Percentiles rank a stretch among this genome's conserved stretches.
Conservation (phyloP, 2,888 invertebrate genomes). For the Tetanocera ferruginea region DNA sequence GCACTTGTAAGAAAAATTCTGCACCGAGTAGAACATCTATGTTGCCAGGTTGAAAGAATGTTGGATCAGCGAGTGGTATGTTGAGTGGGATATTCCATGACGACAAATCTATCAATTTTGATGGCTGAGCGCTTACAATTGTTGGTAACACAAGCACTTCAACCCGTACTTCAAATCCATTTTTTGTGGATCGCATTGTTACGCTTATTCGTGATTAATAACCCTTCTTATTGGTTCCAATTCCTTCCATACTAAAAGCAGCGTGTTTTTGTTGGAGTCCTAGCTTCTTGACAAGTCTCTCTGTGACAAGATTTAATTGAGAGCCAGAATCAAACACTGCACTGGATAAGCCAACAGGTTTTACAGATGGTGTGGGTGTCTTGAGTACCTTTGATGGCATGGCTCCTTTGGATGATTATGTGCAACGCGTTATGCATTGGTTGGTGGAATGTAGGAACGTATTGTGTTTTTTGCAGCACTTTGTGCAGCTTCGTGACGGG, state of each 20-base stretch:
- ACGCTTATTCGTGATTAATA: background rate
- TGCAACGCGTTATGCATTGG: too few species aligned
- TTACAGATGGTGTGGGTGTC: background rate
- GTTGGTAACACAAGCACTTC: background rate
- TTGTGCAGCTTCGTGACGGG: too few species aligned
- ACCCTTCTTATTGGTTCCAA: background rate
- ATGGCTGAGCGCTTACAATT: too few species aligned
- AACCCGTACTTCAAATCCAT: background rate
- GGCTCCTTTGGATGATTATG: background rate
- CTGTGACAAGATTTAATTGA: background rate
- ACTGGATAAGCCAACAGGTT: background rate
- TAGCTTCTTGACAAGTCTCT: background rate
- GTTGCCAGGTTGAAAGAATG: background rate
- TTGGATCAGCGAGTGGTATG: background rate
- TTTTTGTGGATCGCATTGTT: background rate
- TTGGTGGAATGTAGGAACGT: background rate
- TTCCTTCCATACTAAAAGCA: background rate
- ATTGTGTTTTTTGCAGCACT: background rate
- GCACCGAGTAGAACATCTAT: slow-evolving; percentile 18
- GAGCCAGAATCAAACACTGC: too few species aligned
- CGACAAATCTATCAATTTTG: too few species aligned
- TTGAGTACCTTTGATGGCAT: background rate
- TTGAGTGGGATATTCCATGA: too few species aligned
- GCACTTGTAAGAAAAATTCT: slow-evolving; percentile 13
- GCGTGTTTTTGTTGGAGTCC: background rate